phyloP scores from a whole-genome alignment of 2,797 vertebrate species.

The Pampus argenteus region DNA sequence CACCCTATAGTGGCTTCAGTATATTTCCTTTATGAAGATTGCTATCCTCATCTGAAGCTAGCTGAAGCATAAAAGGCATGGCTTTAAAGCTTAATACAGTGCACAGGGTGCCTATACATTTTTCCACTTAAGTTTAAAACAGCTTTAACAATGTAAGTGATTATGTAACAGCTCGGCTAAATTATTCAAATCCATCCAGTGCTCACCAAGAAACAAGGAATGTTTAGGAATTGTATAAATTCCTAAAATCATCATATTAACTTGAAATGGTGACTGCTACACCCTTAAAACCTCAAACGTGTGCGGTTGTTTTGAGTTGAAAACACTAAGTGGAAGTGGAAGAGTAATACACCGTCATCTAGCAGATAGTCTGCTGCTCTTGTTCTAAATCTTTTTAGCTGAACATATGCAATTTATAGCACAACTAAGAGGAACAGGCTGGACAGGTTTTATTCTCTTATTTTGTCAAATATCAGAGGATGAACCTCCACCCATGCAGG shows the following conservation, averaged over 20 bases:
- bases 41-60: constrained; percentile 45
- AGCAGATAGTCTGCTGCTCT: neutral
- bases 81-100: constrained; percentile 61
- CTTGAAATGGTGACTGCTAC: constrained; percentile 2
- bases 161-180: constrained; percentile 64
- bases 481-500: constrained; percentile 21
- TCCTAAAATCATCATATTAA: constrained; percentile 12
- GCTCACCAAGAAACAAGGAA: constrained; percentile 36
- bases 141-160: constrained; percentile 66
- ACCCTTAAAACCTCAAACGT: constrained; percentile 6
- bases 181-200: constrained; percentile 60
- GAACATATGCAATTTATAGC: constrained; percentile 1
- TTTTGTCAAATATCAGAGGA: constrained; percentile 48
- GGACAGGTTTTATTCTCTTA: constrained; percentile 38
- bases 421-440: constrained; percentile 29
- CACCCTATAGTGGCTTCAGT: constrained; percentile 30
- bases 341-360: neutral
- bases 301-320: constrained; percentile 16
- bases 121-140: constrained; percentile 56
- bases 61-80: constrained; percentile 5
- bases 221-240: constrained; percentile 54
- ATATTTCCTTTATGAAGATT: constrained; percentile 41
- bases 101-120: constrained; percentile 66
- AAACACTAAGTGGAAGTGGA: neutral
- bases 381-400: constrained; percentile 7